Conservation (phyloP, 2,888 invertebrate genomes). For the Deilephila elpenor region DNA sequence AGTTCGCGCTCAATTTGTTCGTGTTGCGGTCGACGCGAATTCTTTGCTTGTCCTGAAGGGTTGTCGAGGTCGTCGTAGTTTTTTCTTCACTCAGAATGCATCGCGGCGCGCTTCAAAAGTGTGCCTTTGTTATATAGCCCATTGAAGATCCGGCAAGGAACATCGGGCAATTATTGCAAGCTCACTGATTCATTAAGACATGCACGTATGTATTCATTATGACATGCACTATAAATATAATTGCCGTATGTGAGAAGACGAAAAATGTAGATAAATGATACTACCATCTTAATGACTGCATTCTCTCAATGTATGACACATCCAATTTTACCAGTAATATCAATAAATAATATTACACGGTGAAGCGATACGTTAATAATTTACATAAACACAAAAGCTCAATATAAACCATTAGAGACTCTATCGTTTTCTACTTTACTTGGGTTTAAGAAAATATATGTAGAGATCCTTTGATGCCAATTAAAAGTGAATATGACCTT, state of each 20-base stretch:
- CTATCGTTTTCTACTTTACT: not conserved
- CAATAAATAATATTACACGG: not conserved
- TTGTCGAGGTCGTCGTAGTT: conserved; percentile 70
- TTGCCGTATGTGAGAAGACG: not conserved
- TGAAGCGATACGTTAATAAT: not conserved
- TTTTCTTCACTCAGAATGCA: conserved; percentile 68
- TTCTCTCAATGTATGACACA: not conserved
- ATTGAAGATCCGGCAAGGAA: conserved; percentile 58
- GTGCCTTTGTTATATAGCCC: conserved; percentile 63
- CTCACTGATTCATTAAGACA: conserved; percentile 51
- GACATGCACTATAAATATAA: not conserved
- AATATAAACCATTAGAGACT: not conserved
- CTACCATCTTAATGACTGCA: not conserved
- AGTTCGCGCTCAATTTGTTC: conserved; percentile 83
- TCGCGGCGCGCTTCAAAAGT: conserved; percentile 26
- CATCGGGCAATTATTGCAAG: conserved; percentile 58
- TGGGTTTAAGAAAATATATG: conserved; percentile 11
- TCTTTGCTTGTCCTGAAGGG: conserved; percentile 78
- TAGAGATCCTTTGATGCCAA: conserved; percentile 10
- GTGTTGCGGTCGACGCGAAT: conserved; percentile 81
- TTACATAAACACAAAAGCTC: not conserved
- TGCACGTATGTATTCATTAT: not conserved
- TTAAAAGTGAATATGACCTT: conserved; percentile 25
- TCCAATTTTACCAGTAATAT: not conserved
- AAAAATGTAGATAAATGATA: not conserved